Evolutionary conservation across 1,140 invertebrate genomes (phyloP).

Genomic region (Ylistrum balloti): DNA sequence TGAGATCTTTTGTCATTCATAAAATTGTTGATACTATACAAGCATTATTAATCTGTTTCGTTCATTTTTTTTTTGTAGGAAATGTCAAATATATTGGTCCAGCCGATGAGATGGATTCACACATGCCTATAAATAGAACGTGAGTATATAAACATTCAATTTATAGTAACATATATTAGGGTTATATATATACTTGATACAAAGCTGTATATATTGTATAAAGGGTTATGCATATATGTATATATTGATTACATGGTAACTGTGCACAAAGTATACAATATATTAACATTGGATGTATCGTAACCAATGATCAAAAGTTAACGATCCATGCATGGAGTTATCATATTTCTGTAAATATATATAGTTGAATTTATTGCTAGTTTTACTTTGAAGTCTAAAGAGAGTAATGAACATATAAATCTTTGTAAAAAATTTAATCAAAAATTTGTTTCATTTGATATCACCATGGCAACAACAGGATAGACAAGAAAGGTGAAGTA

Average conservation of each 20-base stretch:
- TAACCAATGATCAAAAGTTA: too few species aligned
- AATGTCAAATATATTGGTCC: slow-evolving; percentile 71
- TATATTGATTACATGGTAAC: too few species aligned
- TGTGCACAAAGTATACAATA: too few species aligned
- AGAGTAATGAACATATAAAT: neutral
- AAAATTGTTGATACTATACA: too few species aligned
- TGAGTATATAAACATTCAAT: slow-evolving; percentile 47
- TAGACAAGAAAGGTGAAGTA: slow-evolving; percentile 67
- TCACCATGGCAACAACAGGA: slow-evolving; percentile 61
- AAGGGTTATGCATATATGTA: too few species aligned
- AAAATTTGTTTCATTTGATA: slow-evolving; percentile 54
- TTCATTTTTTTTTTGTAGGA: slow-evolving; percentile 52
- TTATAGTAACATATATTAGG: neutral
- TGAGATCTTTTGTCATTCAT: too few species aligned
- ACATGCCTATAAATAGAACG: slow-evolving; percentile 55
- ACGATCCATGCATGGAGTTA: neutral
- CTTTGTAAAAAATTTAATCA: neutral
- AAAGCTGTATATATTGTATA: too few species aligned
- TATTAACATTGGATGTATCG: too few species aligned
- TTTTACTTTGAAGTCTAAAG: too few species aligned
- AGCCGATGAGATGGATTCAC: slow-evolving; percentile 66
- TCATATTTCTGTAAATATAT: neutral
- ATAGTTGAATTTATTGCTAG: neutral
- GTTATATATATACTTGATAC: neutral
- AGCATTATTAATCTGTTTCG: too few species aligned